phyloP scores from a whole-genome alignment of 1,140 invertebrate genomes.

The Drosophila leontia region DNA sequence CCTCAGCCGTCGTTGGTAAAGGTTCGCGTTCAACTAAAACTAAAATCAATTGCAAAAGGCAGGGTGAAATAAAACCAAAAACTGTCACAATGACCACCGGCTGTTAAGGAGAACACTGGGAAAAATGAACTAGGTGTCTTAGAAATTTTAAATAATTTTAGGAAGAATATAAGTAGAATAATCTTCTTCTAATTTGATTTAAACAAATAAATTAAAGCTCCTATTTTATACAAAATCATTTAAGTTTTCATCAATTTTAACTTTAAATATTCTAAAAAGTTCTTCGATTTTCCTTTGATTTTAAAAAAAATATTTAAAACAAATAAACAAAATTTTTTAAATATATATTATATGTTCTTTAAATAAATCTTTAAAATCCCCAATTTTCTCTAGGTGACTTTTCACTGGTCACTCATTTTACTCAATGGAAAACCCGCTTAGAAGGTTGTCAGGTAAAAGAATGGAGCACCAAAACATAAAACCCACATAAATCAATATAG shows the following conservation, averaged over 20 bases:
- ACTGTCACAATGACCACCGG: slow-evolving; percentile 47
- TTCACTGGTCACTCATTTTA: slow-evolving; percentile 9
- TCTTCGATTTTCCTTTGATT: background rate
- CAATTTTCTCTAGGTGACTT: slow-evolving; percentile 5
- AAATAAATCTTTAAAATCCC: background rate
- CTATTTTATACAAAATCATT: background rate
- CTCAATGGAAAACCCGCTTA: slow-evolving; percentile 1
- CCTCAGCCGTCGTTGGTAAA: slow-evolving; percentile 38
- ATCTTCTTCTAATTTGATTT: background rate
- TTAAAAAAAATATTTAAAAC: background rate
- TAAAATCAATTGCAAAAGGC: slow-evolving; percentile 65
- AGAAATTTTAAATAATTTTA: background rate
- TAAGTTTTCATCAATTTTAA: background rate
- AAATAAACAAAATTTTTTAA: too few species aligned
- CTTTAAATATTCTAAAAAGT: background rate
- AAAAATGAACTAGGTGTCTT: background rate
- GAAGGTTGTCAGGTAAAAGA: slow-evolving; percentile 24
- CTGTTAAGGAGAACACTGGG: slow-evolving; percentile 3
- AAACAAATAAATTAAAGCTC: background rate
- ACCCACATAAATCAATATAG: slow-evolving; percentile 47
- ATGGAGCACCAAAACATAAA: slow-evolving; percentile 42
- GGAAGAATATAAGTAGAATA: background rate
- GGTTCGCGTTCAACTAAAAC: slow-evolving; percentile 65
- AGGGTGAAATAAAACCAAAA: slow-evolving; percentile 25
- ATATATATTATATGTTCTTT: too few species aligned